Base-by-base conservation (phyloP, 2,113 vertebrate species). In the Myotis brandtii region DNA sequence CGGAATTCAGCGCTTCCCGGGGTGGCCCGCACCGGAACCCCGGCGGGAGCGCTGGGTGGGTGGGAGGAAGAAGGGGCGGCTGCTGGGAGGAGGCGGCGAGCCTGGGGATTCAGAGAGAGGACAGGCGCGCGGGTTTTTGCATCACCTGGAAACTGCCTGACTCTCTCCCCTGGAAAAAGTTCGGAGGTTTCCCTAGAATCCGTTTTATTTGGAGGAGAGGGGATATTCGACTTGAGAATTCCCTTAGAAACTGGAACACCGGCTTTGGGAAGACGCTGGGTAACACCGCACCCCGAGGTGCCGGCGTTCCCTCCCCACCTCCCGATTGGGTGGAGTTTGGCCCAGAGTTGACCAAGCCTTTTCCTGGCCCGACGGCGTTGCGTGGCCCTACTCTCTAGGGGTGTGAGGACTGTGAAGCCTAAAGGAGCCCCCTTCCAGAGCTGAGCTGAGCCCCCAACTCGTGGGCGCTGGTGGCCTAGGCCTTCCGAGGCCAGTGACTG, bases 1-100 rank as follows among this genome's bases (percentile, higher is more conserved):
- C 66, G n/a, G 25, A 81, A 95, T 97, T 84, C 69, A 94, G 96
- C 25, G 80, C 89, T 95, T 94, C 86, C 77, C 40, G 3, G 56
- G 75, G 92, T 93, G 89, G 93, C 86, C 89, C 20, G 66, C 43
- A 2, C 32, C 0, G 17, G n/a, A 40, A 66, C 54, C n/a, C 17
- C 7, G 46, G 54, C n/a, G 18, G 86, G 48, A 48, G 76, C 76
- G 81, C 66, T 52, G 56, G 50, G 56, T 73, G 62, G 94, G 62
- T 46, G 64, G 52, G 20, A 21, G 32, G 8, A 6, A 40, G 48
- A 23, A 48, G 23, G 37, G 59, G 56, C 9, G 37, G 67, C 25
- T 52, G 72, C 72, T 14, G 56, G 52, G 54, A 91, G 62, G 75
- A 76, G 25, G 52, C 2, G 9, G 50, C 12, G 13, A 37, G 18